Evolutionary conservation across 2,113 vertebrate species (phyloP), one percentile per base, ranked within the genome.

Genomic region (Bos indicus): DNA sequence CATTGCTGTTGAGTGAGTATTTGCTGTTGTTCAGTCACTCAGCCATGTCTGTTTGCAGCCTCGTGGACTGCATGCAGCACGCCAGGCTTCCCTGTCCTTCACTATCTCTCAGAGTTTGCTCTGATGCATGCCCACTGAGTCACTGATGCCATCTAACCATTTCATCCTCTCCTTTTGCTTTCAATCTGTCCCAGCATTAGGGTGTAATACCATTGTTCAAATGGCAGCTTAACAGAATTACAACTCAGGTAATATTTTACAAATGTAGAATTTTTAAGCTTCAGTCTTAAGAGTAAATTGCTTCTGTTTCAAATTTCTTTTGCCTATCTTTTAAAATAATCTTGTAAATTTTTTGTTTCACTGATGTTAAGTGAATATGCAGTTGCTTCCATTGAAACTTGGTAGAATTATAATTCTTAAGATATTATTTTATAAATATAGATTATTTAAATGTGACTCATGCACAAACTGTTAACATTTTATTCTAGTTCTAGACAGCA

Each of bases 261-360:
- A 84, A 96, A 54, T 28, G 51, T 23, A 90, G 33, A 30, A 21
- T 36, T 87, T 52, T 90, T 85, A 74, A 81, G 62, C 81, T 8
- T 67, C 16, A 94, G 2, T 94, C n/a, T 80, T 46, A n/a, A 85
- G 19, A 88, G 25, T 64, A 95, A 81, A 54, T 64, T 62, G 9
- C 12, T 95, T 71, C 46, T 25, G 71, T 56, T 94, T 92, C 59
- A 90, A 85, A 85, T 81, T 81, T 88, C 78, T 17, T 77, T 89
- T 84, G 25, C 9, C 23, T 94, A 90, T 21, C 17, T 94, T 95
- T 92, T 54, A 52, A 92, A 92, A 95, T 86, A 83, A 64, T 88
- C 40, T 67, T 95, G 57, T 71, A 36, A 71, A 71, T 3, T 71
- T 71, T 96, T 74, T 46, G 2, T 81, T 91, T 64, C 48, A 91